Evolutionary conservation across 2,888 invertebrate species (phyloP), one percentile per base, ranked within the genome.

Genomic region (Ennomos quercinarius): DNA sequence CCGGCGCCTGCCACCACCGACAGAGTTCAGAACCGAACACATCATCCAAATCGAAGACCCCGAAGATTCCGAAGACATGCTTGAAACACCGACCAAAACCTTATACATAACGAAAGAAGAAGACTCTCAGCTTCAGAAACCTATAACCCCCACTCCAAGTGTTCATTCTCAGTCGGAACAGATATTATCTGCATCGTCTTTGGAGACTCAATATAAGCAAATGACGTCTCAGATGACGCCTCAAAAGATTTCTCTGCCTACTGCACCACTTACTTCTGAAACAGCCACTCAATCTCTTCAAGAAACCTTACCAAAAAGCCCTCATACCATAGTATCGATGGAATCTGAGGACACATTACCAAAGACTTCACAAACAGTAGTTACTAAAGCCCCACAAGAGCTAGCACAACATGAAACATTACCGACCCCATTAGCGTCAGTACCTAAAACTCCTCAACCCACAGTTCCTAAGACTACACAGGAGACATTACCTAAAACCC

Each of bases 101-200:
- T 63, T 88, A 6, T 87, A 84, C 68, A 87, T 88, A 56, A 86
- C 86, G 0, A 78, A 84, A 62, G 84, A 83, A 57, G 90, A 89
- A 67, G 88, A 87, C 44, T 75, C 68, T 0, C 79, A 74, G 4
- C 71, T 87, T 27, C 88, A 87, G 45, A 87, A 87, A 71, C 90
- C 89, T 0, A 79, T 88, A 2, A 81, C 86, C n/a, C 88, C 91
- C 8, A 84, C 87, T 10, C 80, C 86, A 1, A 87, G 82, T 43
- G 52, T 78, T 2, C 67, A 67, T 40, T 79, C 86, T 0, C 74
- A 77, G 10, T 41, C 57, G 0, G 89, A 91, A 66, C 87, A 88
- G 67, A 89, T 92, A 37, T 69, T 92, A 3, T 91, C 92, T 35
- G 91, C 89, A 10, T 68, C 86, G 0, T 77, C 84, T 47, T 75